Base-by-base conservation (phyloP, 2,888 invertebrate species). In the Eurytoma adleriae region DNA sequence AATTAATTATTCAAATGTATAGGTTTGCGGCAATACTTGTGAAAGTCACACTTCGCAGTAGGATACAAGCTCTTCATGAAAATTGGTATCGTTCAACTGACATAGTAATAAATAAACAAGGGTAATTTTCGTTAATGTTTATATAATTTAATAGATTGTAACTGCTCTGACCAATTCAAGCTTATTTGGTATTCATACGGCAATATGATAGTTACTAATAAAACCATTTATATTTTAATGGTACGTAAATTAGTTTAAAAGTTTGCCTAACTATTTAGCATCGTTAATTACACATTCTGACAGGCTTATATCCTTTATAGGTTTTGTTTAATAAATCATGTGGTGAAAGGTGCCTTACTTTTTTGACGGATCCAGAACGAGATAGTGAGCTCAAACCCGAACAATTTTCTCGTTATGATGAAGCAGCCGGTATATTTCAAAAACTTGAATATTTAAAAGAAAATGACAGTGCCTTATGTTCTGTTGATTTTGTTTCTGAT, bases 391-490 rank as follows among this genome's bases (percentile, higher is more conserved):
- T 72, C 40, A 69, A 72, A 40, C 84, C 86, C 0, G 85, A 84
- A 1, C 72, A 83, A 5, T 18, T 88, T 30, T 79, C 80, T 48
- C 84, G 81, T 57, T 88, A 85, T 84, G 85, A 87, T 77, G 27
- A 73, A 5, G 50, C 7, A 0, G 76, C 69, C 16, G 20, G 61
- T 10, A 71, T 85, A 61, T 87, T 87, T 70, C 71, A 78, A 18
- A 74, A 73, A 5, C 57, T 81, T 56, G 74, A 81, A 61, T 67
- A 62, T 52, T 14, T 86, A 7, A 85, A 76, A 27, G 67, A 81
- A 40, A 86, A 86, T 71, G 69, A 69, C 3, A 83, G 80, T 13
- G 81, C 83, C 0, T 48, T 85, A 24, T 87, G 87, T 68, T 87
- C 84, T 54, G 85, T 88, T 24, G 79, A 86, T 71, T 82, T 79